Conservation (phyloP, 1,140 invertebrate species). For the honey bee (Apis mellifera) region DNA sequence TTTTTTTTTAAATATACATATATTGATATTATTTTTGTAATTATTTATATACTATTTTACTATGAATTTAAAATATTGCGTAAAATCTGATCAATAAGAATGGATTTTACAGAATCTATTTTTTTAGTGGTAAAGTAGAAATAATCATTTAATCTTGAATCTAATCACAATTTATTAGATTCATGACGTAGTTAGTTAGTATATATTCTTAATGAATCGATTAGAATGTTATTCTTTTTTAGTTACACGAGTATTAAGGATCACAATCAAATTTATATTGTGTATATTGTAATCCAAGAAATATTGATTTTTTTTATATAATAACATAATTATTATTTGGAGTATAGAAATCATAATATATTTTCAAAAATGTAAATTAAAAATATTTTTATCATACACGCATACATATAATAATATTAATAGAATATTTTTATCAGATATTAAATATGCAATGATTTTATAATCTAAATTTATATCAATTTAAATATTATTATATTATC, state of each 20-base stretch:
- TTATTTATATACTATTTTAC: not conserved
- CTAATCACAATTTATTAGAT: not conserved
- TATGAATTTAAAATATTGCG: not conserved
- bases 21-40: not conserved
- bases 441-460: too few species aligned
- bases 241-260: not conserved
- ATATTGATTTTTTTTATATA: not conserved
- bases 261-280: slow-evolving; percentile 17
- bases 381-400: too few species aligned
- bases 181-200: too few species aligned
- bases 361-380: not conserved
- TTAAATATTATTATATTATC: too few species aligned
- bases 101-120: not conserved
- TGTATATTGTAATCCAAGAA: too few species aligned
- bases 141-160: not conserved
- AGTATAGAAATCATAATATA: not conserved
- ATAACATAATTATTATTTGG: not conserved
- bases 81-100: not conserved
- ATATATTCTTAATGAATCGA: not conserved
- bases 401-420: too few species aligned
- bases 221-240: slow-evolving; percentile 8
- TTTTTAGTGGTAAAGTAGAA: not conserved
- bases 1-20: not conserved
- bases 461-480: too few species aligned
- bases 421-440: too few species aligned